phyloP scores from a whole-genome alignment of 2,797 vertebrate genomes.

The Rallus crepitans region DNA sequence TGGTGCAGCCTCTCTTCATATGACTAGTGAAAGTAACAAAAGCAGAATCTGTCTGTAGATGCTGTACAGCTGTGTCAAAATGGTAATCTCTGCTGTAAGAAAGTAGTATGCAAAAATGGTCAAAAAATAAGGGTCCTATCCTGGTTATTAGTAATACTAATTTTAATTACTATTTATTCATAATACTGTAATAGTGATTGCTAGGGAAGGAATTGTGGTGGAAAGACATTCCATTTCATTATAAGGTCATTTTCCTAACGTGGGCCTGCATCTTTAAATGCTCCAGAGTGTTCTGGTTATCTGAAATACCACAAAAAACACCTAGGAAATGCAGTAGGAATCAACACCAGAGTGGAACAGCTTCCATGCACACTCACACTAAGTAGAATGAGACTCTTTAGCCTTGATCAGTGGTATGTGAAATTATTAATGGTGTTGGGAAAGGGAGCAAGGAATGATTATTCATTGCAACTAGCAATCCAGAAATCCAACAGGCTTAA shows the following conservation, averaged over 20 bases:
- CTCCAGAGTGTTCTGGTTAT: neutral
- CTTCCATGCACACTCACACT: neutral
- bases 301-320: neutral
- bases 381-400: neutral
- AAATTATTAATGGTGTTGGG: neutral
- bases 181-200: neutral
- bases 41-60: neutral
- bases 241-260: neutral
- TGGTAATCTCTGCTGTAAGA: neutral
- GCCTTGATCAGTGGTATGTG: neutral
- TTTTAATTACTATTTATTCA: neutral
- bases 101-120: neutral
- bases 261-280: neutral
- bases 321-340: neutral
- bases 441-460: neutral
- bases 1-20: neutral
- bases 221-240: neutral
- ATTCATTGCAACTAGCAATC: neutral
- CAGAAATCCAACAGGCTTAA: neutral
- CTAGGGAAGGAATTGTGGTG: neutral
- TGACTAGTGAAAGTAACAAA: neutral
- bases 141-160: neutral
- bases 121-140: neutral
- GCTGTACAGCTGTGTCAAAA: neutral
- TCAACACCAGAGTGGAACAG: neutral